Conservation (phyloP, 2,797 vertebrate species). For the Fratercula arctica region DNA sequence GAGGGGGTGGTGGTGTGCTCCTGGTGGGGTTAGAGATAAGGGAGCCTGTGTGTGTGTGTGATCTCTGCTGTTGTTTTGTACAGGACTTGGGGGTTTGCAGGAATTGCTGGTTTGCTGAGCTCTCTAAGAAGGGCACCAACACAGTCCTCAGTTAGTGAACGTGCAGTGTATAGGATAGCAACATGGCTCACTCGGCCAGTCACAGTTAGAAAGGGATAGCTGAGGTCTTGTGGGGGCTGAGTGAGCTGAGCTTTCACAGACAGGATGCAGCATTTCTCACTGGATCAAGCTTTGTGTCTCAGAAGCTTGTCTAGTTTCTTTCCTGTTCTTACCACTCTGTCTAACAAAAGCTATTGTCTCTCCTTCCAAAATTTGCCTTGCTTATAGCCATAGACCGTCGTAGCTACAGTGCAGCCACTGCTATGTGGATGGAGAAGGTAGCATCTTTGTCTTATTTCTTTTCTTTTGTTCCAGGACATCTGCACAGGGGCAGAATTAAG, state of each 20-base stretch:
- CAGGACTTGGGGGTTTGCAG: neutral
- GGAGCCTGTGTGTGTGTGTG: neutral
- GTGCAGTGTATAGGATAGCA: neutral
- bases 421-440: neutral
- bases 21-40: neutral
- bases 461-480: conserved; percentile 62
- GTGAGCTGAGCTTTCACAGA: neutral
- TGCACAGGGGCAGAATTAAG: conserved; percentile 67
- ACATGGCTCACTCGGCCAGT: fast-evolving
- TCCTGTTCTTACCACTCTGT: neutral
- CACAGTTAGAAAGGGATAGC: neutral
- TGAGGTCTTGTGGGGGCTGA: neutral
- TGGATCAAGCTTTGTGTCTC: neutral
- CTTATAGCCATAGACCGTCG: neutral
- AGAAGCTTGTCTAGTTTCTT: neutral
- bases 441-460: conserved; percentile 40
- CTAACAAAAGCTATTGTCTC: neutral
- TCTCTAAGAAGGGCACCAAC: neutral
- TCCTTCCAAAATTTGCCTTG: neutral
- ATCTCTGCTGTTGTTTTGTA: neutral
- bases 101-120: neutral
- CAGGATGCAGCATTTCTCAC: neutral
- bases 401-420: neutral
- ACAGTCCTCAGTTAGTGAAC: fast-evolving
- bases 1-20: neutral